Base-by-base conservation (phyloP, 2,797 vertebrate species). In the Strix occidentalis region DNA sequence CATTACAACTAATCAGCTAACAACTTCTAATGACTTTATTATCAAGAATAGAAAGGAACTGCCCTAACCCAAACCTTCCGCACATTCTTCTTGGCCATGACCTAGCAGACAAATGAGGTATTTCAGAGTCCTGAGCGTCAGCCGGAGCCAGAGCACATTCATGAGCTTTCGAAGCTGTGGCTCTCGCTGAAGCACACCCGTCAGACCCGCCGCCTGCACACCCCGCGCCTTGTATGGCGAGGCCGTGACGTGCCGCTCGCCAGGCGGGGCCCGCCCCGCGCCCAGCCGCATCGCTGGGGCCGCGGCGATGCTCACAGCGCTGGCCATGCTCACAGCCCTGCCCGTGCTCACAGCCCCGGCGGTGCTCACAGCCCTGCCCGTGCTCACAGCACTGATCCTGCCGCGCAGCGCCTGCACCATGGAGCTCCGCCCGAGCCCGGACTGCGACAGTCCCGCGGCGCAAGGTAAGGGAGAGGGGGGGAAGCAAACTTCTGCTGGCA, bases 201-300 rank as follows among this genome's bases (percentile, higher is more conserved):
- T 77, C 96, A 97, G 96, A 6, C 39, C 13, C 39, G 39, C 39
- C 13, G 39, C 39, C 39, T 41, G 39, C 39, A 41, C 39, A 41
- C 39, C 39, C 39, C 39, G 39, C 88, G 97, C 99, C 99, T 98
- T 99, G 99, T 99, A 99, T 98, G 99, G 99, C 89, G 98, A 98
- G 98, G 98, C 98, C 97, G 98, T 99, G 99, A 99, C 99, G 99
- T 99, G 98, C 99, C 98, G 98, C 98, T 98, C 39, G 39, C 39
- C 39, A 13, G 39, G 39, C 39, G 39, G 39, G 39, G 39, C 39
- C 39, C 39, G 39, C 39, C 39, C 39, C 39, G 39, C 39, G 39
- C 39, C 39, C 39, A 41, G 39, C 39, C 39, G 39, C 39, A 41
- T 41, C 39, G 13, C 39, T 41, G 39, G 12, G 39, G 39, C 39